phyloP scores from a whole-genome alignment of 2,113 vertebrate genomes.

The Centropus bengalensis region DNA sequence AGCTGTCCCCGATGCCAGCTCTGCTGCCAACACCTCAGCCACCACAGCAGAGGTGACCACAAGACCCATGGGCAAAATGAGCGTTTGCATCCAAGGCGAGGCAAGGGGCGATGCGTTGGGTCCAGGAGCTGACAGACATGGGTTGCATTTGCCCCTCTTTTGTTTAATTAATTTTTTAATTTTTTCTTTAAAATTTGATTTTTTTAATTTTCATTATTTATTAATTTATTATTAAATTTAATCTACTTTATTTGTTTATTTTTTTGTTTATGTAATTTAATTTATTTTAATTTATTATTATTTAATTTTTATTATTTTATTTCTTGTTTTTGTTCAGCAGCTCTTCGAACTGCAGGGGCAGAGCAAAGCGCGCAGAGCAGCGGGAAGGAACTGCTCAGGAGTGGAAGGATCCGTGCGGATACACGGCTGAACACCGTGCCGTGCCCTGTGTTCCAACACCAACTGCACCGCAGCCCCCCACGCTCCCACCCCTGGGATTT shows the following conservation, averaged over 20 bases:
- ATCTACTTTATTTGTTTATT: too few relatives aligned
- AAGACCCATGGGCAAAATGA: too few relatives aligned
- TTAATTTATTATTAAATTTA: too few relatives aligned
- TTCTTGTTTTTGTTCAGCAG: too few relatives aligned
- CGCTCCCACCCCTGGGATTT: not conserved
- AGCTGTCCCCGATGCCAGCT: not conserved
- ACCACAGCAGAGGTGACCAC: not conserved
- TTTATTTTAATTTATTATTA: too few relatives aligned
- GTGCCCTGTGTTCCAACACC: not conserved
- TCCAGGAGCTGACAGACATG: not conserved
- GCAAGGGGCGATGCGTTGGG: rapidly evolving
- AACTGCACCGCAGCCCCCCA: too few relatives aligned
- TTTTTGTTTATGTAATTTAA: too few relatives aligned
- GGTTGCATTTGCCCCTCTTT: not conserved
- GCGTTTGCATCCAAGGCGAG: not conserved
- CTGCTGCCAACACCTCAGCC: too few relatives aligned
- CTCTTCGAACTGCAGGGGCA: not conserved
- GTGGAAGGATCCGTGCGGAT: not conserved
- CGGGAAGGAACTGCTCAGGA: not conserved
- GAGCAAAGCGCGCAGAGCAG: not conserved
- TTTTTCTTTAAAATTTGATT: too few relatives aligned
- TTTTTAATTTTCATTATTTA: too few relatives aligned
- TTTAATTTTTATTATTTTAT: too few relatives aligned
- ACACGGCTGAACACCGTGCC: rapidly evolving
- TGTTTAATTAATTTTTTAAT: too few relatives aligned